Base-by-base conservation (phyloP, 2,797 vertebrate genomes). In the Lindbergichthys nudifrons region DNA sequence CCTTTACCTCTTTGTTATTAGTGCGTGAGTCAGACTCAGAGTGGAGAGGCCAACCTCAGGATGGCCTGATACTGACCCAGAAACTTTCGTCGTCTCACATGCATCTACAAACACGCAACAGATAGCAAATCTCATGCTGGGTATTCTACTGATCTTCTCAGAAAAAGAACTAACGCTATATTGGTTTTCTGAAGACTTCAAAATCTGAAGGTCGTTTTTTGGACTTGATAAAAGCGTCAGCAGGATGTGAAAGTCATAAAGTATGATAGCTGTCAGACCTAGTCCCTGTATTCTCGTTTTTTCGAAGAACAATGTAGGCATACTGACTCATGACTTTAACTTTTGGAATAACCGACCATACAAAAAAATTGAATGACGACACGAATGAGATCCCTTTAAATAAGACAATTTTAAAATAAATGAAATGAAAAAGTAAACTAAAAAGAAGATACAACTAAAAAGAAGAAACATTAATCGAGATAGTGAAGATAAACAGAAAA, bases 51-150 rank as follows among this genome's bases (percentile, higher is more conserved):
- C 79, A 61, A 76, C 23, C 50, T 88, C 53, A 64, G 1, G 26
- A 50, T 63, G 36, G 32, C 21, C 71, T 48, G 51, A 79, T 59
- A 47, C 51, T 81, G 72, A 81, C 86, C 78, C 86, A 89, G 81
- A 92, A 88, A 87, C 62, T 5, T 39, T 7, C 14, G 26, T 3
- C 15, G 21, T 62, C 65, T 71, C 16, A 30, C n/a, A 16, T 56
- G 46, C 4, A 18, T 70, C 30, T 61, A 60, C 52, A 85, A 67
- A 84, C 70, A 65, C 3, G 18, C 57, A 51, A 62, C 42, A 65
- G 68, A 66, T 73, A 78, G 60, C 69, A 76, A 62, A 73, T 56
- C 42, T 56, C 42, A 32, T 10, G 16, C 39, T 12, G 14, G 4
- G 16, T 50, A 8, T 54, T 77, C 13, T 15, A 54, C 71, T 54